These are phyloP conservation scores for Apodemus agrarius DNA, from an alignment of 2,797 vertebrate species.

Conservation along the genomic window DNA sequence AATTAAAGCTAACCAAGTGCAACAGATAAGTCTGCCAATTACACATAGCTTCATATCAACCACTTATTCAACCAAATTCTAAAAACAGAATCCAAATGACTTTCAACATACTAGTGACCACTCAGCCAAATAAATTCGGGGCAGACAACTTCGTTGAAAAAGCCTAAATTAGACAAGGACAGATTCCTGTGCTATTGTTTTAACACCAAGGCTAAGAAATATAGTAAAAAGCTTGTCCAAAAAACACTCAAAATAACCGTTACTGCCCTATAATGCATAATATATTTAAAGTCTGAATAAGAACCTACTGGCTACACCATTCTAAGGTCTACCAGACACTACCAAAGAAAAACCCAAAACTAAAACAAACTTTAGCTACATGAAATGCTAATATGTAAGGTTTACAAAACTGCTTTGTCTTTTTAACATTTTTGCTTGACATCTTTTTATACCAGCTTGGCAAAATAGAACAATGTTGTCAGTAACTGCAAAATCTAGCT, in stretches of 20 bases:
- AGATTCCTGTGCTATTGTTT: constrained; percentile 42
- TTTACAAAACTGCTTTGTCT: constrained; percentile 75
- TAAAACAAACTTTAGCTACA: constrained; percentile 35
- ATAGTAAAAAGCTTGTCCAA: constrained; percentile 53
- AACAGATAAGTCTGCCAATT: constrained; percentile 74
- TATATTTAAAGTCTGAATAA: constrained; percentile 65
- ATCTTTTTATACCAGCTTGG: constrained; percentile 81
- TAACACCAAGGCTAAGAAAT: constrained; percentile 52
- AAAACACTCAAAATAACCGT: constrained; percentile 31
- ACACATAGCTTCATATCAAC: constrained; percentile 28
- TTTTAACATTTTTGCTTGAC: constrained; percentile 74
- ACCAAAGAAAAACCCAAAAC: background rate
- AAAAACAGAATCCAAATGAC: constrained; percentile 58
- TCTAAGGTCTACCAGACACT: constrained; percentile 64
- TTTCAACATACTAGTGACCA: constrained; percentile 56
- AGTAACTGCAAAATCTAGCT: constrained; percentile 56
- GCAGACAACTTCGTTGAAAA: constrained; percentile 50
- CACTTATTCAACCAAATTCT: constrained; percentile 59
- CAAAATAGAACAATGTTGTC: constrained; percentile 72
- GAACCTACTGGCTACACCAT: constrained; percentile 58
- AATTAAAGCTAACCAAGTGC: constrained; percentile 80
- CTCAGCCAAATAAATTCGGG: constrained; percentile 51
- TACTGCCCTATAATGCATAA: constrained; percentile 50
- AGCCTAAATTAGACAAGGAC: constrained; percentile 43
- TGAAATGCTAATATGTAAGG: constrained; percentile 55